Base-by-base conservation (phyloP, 2,888 invertebrate species). In the Diploptera punctata region DNA sequence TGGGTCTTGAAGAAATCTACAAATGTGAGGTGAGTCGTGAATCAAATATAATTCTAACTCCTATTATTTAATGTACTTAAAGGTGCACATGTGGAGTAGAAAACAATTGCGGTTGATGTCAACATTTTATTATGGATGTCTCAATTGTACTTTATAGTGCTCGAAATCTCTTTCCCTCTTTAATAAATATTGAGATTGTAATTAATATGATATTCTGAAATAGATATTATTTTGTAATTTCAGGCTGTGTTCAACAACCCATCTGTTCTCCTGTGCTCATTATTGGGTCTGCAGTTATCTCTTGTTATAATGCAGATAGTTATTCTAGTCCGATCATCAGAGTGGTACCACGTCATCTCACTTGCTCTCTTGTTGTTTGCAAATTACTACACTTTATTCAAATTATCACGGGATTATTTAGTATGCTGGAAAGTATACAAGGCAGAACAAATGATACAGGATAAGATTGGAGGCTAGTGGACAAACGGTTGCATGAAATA, bases 291-390 rank as follows among this genome's bases (percentile, higher is more conserved):
- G 19, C 93, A 94, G 78, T 82, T 90, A 1, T 83, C 88, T 0
- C 83, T 93, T 29, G 90, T 98, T 61, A 81, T 91, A 0, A 86
- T 92, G 61, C 94, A 97, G 83, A 85, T 98, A 73, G 88, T 91
- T 68, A 86, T 95, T 38, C 84, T 98, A 13, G 87, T 94, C 77
- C 89, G 93, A 76, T 91, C 93, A 18, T 87, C 90, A 47, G 93
- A 96, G 78, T 99, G 98, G 98, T 94, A 97, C 84, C 93, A 95
- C 81, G 90, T 97, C 74, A 82, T 98, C 61, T 93, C 97, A 1
- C 87, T 97, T 78, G 90, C 94, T 4, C 87, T 97, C 73, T 86
- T 98, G 61, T 87, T 97, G 43, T 91, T 97, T 80, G 93, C 94
- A 75, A 98, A 97, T 83, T 97, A 97, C 83, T 93, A 94, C 80